Conservation (phyloP, 2,888 invertebrate genomes). For the Scaptomyza cyrtandrae region DNA sequence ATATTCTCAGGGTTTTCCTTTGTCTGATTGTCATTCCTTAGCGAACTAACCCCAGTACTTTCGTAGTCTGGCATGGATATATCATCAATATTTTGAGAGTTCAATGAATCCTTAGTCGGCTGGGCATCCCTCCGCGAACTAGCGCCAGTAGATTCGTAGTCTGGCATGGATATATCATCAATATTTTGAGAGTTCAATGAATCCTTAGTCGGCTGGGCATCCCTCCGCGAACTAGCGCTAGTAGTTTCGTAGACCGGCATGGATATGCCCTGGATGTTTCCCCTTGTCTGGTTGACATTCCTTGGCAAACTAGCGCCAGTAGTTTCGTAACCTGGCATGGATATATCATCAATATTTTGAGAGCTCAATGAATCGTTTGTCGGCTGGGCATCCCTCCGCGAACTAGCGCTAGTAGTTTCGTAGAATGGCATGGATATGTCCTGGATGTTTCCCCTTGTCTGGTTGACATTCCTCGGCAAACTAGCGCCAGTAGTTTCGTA, state of each 20-base stretch:
- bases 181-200: not conserved
- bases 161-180: not conserved
- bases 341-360: not conserved
- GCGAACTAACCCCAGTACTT: not conserved
- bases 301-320: not conserved
- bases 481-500: not conserved
- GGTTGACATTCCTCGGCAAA: not conserved
- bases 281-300: not conserved
- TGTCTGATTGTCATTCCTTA: not conserved
- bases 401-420: not conserved
- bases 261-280: not conserved
- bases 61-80: constrained; percentile 25
- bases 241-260: not conserved
- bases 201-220: not conserved
- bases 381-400: not conserved
- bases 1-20: not conserved
- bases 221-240: not conserved
- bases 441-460: no score
- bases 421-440: not conserved
- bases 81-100: constrained; percentile 19
- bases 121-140: not conserved
- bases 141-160: not conserved
- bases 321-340: not conserved
- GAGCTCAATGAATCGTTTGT: not conserved
- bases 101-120: no score